These are phyloP conservation scores for Sapajus apella DNA, from an alignment of 2,113 vertebrate genomes.

Conservation along the genomic window DNA sequence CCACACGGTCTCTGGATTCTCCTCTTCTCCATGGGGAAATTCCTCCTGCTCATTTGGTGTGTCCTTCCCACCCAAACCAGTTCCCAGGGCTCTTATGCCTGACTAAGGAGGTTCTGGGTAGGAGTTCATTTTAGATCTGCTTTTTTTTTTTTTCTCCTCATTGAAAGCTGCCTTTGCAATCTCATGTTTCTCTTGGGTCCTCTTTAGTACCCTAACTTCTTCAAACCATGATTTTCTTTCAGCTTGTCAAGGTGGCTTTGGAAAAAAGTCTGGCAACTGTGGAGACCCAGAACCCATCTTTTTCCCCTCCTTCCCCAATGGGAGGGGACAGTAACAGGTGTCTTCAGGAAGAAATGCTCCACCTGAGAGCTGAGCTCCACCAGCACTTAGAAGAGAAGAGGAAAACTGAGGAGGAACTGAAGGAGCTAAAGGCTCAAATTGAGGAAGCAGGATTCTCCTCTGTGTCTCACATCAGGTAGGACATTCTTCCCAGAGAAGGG, in stretches of 20 bases:
- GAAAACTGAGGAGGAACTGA: constrained; percentile 88
- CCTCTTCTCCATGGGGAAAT: not conserved
- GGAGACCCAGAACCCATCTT: not conserved
- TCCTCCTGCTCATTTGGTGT: not conserved
- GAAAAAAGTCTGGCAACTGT: constrained; percentile 53
- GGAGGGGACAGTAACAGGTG: constrained; percentile 37
- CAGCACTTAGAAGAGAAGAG: constrained; percentile 87
- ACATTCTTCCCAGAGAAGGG: not conserved
- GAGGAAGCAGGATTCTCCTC: constrained; percentile 93
- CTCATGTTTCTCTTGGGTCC: not conserved
- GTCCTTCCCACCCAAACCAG: not conserved
- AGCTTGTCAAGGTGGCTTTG: constrained; percentile 67
- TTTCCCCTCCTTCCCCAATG: not conserved
- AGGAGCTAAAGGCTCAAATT: constrained; percentile 91
- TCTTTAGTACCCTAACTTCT: constrained; percentile 30
- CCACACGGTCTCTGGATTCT: not conserved
- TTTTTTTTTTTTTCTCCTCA: not conserved
- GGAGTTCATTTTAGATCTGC: not conserved
- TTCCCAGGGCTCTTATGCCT: not conserved
- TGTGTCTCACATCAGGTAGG: constrained; percentile 92
- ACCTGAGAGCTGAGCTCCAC: constrained; percentile 80
- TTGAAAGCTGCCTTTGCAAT: not conserved
- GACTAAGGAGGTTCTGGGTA: not conserved
- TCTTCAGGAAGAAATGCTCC: constrained; percentile 81
- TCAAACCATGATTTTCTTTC: constrained; percentile 46